These are phyloP conservation scores for Euplagia quadripunctaria DNA, from an alignment of 2,888 invertebrate genomes.

Conservation along the genomic window DNA sequence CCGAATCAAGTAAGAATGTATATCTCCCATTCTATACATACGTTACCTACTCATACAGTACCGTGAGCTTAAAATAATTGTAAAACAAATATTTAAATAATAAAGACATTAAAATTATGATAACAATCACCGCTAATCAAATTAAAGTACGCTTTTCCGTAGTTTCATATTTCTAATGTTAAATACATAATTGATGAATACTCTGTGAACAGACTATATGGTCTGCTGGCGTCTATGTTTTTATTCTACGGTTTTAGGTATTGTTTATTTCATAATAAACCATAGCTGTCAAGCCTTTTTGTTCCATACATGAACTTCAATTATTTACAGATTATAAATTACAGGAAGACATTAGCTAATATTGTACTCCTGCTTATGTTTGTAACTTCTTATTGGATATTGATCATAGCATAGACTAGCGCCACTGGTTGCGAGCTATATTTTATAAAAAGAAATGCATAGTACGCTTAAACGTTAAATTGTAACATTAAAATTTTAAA, in stretches of 20 bases:
- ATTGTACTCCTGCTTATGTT: too few species aligned
- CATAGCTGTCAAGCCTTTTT: not conserved
- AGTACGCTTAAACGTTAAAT: too few species aligned
- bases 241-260: not conserved
- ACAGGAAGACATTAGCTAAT: too few species aligned
- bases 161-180: slow-evolving; percentile 4
- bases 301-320: not conserved
- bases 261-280: too few species aligned
- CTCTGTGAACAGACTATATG: slow-evolving; percentile 8
- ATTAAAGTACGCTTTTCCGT: not conserved
- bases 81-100: slow-evolving; percentile 12
- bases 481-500: too few species aligned
- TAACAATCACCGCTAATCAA: slow-evolving; percentile 5
- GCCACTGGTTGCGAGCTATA: too few species aligned
- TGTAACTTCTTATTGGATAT: too few species aligned
- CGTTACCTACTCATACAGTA: not conserved
- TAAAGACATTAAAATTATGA: slow-evolving; percentile 6
- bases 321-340: too few species aligned
- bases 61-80: not conserved
- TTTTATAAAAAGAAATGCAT: too few species aligned
- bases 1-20: too few species aligned
- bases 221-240: slow-evolving; percentile 4
- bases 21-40: not conserved
- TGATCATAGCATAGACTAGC: too few species aligned
- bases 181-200: slow-evolving; percentile 2